Percentiles rank a stretch among this genome's conserved stretches.
These are phyloP conservation scores for Cryptotermes secundus DNA, from an alignment of 1,140 invertebrate genomes.

Conservation along the genomic window DNA sequence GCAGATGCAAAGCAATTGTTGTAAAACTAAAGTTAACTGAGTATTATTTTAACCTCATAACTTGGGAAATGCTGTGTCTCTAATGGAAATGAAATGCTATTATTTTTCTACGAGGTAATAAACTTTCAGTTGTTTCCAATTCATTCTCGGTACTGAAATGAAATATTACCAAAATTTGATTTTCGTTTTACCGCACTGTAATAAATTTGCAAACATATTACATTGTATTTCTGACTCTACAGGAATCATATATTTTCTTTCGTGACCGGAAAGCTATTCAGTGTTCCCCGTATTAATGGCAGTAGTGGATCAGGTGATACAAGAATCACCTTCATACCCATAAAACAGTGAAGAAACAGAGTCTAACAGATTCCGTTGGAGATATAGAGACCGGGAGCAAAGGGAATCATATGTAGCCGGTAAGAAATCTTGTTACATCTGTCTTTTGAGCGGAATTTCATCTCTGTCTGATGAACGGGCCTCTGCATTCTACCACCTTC, in stretches of 20 bases:
- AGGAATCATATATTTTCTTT: not conserved
- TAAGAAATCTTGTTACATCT: not conserved
- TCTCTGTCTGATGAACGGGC: not conserved
- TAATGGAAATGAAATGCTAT: no score
- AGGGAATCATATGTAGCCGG: slow-evolving; percentile 1
- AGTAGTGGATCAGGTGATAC: not conserved
- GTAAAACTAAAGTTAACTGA: no score
- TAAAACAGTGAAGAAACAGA: not conserved
- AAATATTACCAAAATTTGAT: not conserved
- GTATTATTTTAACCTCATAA: no score
- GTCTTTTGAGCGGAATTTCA: not conserved
- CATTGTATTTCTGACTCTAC: not conserved
- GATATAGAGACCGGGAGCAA: not conserved
- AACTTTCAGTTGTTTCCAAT: not conserved
- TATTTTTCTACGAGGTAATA: no score
- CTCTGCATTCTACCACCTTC: not conserved
- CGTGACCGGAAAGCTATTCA: not conserved
- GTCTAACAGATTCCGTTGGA: not conserved
- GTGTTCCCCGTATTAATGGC: not conserved
- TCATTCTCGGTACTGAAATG: not conserved
- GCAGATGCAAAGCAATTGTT: no score
- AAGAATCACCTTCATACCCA: not conserved
- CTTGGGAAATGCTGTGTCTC: no score
- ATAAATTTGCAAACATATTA: not conserved
- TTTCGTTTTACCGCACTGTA: not conserved